These are phyloP conservation scores for Aviceda subcristata DNA, from an alignment of 2,113 vertebrate species.

Conservation along the genomic window DNA sequence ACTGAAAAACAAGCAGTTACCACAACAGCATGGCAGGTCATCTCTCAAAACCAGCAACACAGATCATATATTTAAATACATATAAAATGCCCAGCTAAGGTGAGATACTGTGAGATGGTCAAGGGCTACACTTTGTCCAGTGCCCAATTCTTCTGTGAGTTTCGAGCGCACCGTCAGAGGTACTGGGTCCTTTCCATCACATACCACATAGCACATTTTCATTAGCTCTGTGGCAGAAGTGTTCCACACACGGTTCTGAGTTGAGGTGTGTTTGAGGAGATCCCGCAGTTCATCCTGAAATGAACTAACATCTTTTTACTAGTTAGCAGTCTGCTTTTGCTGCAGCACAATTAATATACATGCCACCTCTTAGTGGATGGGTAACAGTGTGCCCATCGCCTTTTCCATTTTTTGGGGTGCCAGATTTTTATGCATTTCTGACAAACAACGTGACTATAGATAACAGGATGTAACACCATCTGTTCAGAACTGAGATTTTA, in stretches of 20 bases:
- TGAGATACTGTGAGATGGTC: neutral
- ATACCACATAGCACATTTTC: neutral
- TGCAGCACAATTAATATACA: neutral
- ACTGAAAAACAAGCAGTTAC: neutral
- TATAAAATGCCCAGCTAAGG: neutral
- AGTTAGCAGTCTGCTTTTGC: neutral
- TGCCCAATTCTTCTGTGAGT: neutral
- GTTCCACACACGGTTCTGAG: neutral
- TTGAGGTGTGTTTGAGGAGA: neutral
- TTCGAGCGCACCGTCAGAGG: neutral
- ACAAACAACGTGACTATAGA: neutral
- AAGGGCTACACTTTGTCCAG: neutral
- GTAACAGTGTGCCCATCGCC: neutral
- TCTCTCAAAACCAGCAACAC: neutral
- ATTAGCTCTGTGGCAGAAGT: neutral
- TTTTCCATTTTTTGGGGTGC: neutral
- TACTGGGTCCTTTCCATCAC: neutral
- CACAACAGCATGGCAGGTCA: neutral
- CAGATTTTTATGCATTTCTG: neutral
- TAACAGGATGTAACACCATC: conserved; percentile 5
- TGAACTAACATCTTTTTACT: neutral
- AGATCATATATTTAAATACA: neutral
- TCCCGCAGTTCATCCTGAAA: neutral
- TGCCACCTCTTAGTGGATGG: neutral
- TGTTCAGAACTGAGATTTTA: neutral